phyloP scores from a whole-genome alignment of 1,140 invertebrate species.

The Saccostrea cuccullata region DNA sequence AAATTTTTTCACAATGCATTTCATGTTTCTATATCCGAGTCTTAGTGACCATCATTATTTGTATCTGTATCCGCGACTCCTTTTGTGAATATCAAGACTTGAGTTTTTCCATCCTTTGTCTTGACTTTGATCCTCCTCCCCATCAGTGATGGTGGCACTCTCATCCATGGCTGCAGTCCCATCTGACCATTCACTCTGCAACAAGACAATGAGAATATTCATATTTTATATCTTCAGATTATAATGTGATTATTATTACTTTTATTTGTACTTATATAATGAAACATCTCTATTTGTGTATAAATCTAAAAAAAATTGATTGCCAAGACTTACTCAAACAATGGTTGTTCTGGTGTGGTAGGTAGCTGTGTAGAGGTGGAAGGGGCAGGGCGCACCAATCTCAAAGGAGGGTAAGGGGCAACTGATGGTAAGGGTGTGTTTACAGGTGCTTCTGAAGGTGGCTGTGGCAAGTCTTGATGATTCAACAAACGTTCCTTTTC shows the following conservation, averaged over 20 bases:
- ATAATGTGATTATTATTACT: too few relatives aligned
- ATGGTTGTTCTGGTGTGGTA: background rate
- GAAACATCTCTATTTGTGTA: background rate
- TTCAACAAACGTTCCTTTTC: background rate
- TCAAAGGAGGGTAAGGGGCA: conserved; percentile 4
- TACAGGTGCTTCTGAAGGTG: background rate
- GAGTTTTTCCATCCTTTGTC: background rate
- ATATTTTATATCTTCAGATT: background rate
- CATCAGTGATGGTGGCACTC: conserved; percentile 9
- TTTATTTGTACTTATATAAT: background rate
- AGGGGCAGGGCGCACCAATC: background rate
- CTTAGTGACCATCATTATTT: background rate
- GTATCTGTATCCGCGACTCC: background rate
- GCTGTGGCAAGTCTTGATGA: background rate
- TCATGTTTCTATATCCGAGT: background rate
- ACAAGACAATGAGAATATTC: background rate
- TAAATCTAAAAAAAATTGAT: background rate
- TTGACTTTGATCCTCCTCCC: conserved; percentile 11
- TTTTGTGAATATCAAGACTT: background rate
- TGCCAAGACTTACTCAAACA: background rate
- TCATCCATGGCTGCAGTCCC: background rate
- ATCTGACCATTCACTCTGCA: background rate
- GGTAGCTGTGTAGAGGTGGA: background rate
- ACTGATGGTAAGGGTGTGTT: background rate
- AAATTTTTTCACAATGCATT: background rate